phyloP scores from a whole-genome alignment of 2,888 invertebrate species.

The Crematogaster levior region DNA sequence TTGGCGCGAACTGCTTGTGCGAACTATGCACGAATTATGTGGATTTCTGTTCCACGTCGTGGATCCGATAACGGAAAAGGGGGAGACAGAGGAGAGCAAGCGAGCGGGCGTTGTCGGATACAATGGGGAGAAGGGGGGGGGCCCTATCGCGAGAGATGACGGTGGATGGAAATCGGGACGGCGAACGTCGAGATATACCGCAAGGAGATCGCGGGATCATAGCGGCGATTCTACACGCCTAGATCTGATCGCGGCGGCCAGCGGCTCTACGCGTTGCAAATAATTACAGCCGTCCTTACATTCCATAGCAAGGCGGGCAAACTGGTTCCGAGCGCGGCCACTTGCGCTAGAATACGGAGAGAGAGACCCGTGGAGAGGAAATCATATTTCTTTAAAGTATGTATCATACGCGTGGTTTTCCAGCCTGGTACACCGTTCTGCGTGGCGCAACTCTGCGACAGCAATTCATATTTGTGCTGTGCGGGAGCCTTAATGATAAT shows the following conservation, averaged over 20 bases:
- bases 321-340: slow-evolving; percentile 66
- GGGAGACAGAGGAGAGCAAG: background rate
- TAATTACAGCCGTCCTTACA: slow-evolving; percentile 74
- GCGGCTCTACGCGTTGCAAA: slow-evolving; percentile 66
- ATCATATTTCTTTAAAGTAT: slow-evolving; percentile 60
- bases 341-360: slow-evolving; percentile 55
- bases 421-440: background rate
- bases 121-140: slow-evolving; percentile 5
- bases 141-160: slow-evolving; percentile 23
- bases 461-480: background rate
- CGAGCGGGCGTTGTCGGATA: slow-evolving; percentile 24
- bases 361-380: slow-evolving; percentile 46
- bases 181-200: slow-evolving; percentile 37
- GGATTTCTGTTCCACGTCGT: background rate
- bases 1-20: background rate
- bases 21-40: slow-evolving; percentile 38
- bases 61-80: slow-evolving; percentile 27
- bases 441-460: background rate
- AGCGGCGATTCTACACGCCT: slow-evolving; percentile 56
- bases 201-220: slow-evolving; percentile 39
- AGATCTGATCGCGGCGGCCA: slow-evolving; percentile 67
- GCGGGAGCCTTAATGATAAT: background rate
- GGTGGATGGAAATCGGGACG: slow-evolving; percentile 37
- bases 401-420: slow-evolving; percentile 41
- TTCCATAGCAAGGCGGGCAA: slow-evolving; percentile 70